These are phyloP conservation scores for Diacarnus erythraeanus DNA, from an alignment of 37 sponge, comb jelly and placozoan genomes.

Conservation along the genomic window DNA sequence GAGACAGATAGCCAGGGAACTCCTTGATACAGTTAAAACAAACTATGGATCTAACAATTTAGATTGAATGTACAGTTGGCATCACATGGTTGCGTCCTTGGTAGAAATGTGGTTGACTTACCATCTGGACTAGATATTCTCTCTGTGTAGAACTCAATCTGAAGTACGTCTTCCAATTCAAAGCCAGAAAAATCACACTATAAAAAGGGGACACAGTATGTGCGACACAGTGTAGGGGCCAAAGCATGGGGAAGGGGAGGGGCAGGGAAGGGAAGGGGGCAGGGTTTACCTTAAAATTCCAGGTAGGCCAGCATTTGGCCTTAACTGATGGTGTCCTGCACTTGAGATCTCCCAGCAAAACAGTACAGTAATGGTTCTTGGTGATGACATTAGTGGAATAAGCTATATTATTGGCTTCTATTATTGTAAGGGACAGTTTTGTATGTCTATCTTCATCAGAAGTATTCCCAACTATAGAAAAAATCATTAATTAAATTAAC, in stretches of 20 bases:
- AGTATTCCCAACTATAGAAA: neutral
- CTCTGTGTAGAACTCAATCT: slow-evolving; percentile 22
- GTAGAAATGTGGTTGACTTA: slow-evolving; percentile 3
- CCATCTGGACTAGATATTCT: slow-evolving; percentile 33
- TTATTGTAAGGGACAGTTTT: slow-evolving; percentile 13
- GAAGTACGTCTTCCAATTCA: neutral
- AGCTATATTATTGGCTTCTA: slow-evolving; percentile 19
- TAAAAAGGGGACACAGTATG: neutral
- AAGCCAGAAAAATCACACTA: slow-evolving; percentile 36
- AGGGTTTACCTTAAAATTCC: slow-evolving; percentile 28
- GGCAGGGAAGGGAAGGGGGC: neutral
- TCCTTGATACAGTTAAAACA: too few relatives aligned
- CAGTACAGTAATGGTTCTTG: slow-evolving; percentile 23
- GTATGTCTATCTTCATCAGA: neutral
- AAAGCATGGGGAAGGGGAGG: neutral
- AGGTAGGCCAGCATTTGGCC: slow-evolving; percentile 23
- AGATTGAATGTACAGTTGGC: too few relatives aligned
- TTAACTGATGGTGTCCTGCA: slow-evolving; percentile 30
- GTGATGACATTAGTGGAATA: neutral
- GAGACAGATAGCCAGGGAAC: too few relatives aligned
- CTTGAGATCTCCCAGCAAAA: slow-evolving; percentile 11
- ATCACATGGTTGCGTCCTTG: too few relatives aligned
- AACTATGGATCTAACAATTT: too few relatives aligned
- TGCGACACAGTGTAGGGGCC: too few relatives aligned
- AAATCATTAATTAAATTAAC: neutral